These are phyloP conservation scores for Chironomus striatipennis DNA, from an alignment of 1,140 invertebrate genomes.

Conservation along the genomic window DNA sequence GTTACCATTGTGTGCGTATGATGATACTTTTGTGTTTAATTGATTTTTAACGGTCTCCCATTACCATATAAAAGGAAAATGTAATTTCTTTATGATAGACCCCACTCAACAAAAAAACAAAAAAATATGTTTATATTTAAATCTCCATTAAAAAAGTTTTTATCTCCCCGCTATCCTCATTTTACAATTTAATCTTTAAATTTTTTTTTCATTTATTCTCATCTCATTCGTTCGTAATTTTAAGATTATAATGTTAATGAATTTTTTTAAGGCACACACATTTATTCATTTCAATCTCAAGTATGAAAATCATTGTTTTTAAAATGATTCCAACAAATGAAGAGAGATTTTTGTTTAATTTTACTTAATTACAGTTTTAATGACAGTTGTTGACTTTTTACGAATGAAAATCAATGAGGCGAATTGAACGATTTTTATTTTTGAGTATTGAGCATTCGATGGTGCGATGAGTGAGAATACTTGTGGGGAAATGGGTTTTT, in stretches of 20 bases:
- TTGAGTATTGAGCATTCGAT: too few species aligned
- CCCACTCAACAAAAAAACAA: background rate
- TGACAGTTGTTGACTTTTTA: too few species aligned
- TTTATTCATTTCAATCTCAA: background rate
- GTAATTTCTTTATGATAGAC: conserved; percentile 8
- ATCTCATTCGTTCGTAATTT: background rate
- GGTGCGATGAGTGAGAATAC: too few species aligned
- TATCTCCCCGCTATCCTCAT: background rate
- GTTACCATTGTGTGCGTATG: too few species aligned
- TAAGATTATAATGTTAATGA: background rate
- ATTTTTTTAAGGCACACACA: background rate
- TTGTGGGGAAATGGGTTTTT: too few species aligned
- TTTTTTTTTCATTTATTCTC: too few species aligned
- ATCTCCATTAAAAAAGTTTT: conserved; percentile 3
- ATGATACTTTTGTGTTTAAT: conserved; percentile 1
- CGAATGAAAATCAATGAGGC: too few species aligned
- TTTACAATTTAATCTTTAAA: background rate
- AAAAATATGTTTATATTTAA: background rate
- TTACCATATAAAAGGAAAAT: conserved; percentile 9
- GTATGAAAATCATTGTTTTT: background rate
- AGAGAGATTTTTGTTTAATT: background rate
- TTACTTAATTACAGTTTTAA: too few species aligned
- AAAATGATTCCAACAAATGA: background rate
- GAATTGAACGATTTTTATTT: too few species aligned
- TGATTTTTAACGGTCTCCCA: conserved; percentile 7